Base-by-base conservation (phyloP, 2,888 invertebrate genomes). In the Piscicola geometra region DNA sequence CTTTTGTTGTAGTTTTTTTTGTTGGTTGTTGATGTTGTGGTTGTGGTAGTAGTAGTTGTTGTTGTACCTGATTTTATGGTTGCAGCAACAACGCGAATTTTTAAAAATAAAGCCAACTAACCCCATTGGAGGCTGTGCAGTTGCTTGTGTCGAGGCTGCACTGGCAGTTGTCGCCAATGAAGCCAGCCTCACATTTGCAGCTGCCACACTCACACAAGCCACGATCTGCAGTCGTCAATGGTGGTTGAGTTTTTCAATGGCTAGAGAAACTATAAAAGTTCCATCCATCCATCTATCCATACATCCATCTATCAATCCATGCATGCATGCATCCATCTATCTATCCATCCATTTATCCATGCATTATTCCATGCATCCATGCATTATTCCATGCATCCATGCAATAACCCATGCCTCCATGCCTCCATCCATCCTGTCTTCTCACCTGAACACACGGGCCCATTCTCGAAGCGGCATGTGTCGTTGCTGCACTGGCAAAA, bases 401-500 rank as follows among this genome's bases (percentile, higher is more conserved):
- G 21, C 21, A 21, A 15, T 47, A 47, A 47, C 50, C n/a, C n/a
- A n/a, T n/a, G n/a, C n/a, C n/a, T n/a, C n/a, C n/a, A n/a, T n/a
- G n/a, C n/a, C n/a, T n/a, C n/a, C n/a, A n/a, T n/a, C n/a, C n/a
- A n/a, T n/a, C n/a, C n/a, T n/a, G n/a, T n/a, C n/a, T n/a, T 67
- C 9, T 9, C 71, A 83, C 84, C 84, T 78, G 83, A 83, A 80
- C 88, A 88, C 32, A 88, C 81, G 78, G 85, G 81, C 21, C 87
- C 86, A 78, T 88, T 85, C 80, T 86, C 90, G 78, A 81, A 81
- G 64, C 81, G 81, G 84, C 97, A 97, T 28, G 92, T 92, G 87
- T 93, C 94, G 87, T 96, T 94, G 86, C 97, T 95, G 86, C 97
- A 97, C 85, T 97, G 92, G 85, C 97, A 97, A 87, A 87, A 91